Evolutionary conservation across 2,797 vertebrate species (phyloP).

Genomic region (Pterois miles): DNA sequence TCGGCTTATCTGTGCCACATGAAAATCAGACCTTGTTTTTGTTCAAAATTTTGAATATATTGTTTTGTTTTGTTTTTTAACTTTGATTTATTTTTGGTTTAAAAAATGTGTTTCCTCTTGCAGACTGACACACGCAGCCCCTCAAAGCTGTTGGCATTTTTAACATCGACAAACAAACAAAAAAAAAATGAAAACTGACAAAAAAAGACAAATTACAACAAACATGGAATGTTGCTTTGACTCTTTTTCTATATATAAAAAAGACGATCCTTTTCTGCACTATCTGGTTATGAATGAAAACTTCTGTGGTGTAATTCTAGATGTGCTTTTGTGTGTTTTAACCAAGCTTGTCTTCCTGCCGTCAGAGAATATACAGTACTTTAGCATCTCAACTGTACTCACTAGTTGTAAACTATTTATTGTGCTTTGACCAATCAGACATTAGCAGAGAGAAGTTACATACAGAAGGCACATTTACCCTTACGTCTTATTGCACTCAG

Average conservation of each 20-base stretch:
- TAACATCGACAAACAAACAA: slow-evolving; percentile 81
- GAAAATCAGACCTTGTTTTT: slow-evolving; percentile 80
- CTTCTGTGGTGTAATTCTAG: slow-evolving; percentile 90
- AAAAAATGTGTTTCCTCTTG: slow-evolving; percentile 52
- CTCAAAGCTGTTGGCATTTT: slow-evolving; percentile 86
- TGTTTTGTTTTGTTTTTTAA: slow-evolving; percentile 80
- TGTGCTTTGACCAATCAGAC: slow-evolving; percentile 88
- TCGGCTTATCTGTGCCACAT: slow-evolving; percentile 84
- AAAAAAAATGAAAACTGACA: slow-evolving; percentile 53
- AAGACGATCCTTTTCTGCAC: slow-evolving; percentile 88
- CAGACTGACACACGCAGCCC: slow-evolving; percentile 73
- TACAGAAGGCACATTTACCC: slow-evolving; percentile 78
- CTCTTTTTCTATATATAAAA: slow-evolving; percentile 83
- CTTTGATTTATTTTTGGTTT: slow-evolving; percentile 43
- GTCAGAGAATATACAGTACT: slow-evolving; percentile 87
- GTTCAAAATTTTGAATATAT: slow-evolving; percentile 85
- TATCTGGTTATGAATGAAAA: slow-evolving; percentile 92
- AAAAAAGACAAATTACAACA: slow-evolving; percentile 72
- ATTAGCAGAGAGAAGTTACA: slow-evolving; percentile 80
- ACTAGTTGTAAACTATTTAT: slow-evolving; percentile 87
- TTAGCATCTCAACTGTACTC: slow-evolving; percentile 88
- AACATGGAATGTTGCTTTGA: slow-evolving; percentile 88
- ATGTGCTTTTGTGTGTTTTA: slow-evolving; percentile 94
- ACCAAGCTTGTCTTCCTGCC: slow-evolving; percentile 94
- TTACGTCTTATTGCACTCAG: slow-evolving; percentile 78